A percentile compares a stretch with the other conserved stretches of the same genome.
phyloP scores from a whole-genome alignment of 2,888 invertebrate species.

The Phortica okadai region DNA sequence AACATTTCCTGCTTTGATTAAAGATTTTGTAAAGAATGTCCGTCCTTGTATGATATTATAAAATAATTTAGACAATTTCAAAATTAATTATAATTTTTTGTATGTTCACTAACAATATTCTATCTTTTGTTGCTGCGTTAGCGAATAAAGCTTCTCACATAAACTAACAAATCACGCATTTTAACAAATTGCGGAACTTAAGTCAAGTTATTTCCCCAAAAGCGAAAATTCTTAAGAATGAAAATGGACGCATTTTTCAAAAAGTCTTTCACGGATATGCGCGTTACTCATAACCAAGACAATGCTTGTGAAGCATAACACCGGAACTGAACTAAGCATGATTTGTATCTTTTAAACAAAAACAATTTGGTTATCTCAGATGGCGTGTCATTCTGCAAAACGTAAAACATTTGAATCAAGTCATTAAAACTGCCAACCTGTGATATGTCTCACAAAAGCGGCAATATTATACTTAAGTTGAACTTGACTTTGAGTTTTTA shows the following conservation, averaged over 20 bases:
- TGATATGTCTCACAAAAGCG: background rate
- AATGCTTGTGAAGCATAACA: constrained; percentile 12
- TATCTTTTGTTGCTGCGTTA: background rate
- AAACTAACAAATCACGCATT: background rate
- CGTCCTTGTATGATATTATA: too few species aligned
- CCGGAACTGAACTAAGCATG: constrained; percentile 23
- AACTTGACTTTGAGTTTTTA: constrained; percentile 60
- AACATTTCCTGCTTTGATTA: too few species aligned
- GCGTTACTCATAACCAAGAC: background rate
- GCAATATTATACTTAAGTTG: constrained; percentile 35
- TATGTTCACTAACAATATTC: background rate
- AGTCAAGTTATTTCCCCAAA: background rate
- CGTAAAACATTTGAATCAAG: constrained; percentile 10
- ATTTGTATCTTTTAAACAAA: constrained; percentile 29
- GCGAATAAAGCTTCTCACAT: background rate
- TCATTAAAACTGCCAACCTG: background rate
- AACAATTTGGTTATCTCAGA: constrained; percentile 45
- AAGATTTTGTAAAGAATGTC: too few species aligned
- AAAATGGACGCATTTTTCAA: constrained; percentile 12
- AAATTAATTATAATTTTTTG: background rate
- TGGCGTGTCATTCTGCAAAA: constrained; percentile 24
- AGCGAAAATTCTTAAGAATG: constrained; percentile 1
- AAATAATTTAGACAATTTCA: background rate
- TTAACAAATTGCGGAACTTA: constrained; percentile 25
- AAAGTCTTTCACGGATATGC: constrained; percentile 13